Base-by-base conservation (phyloP, 2,113 vertebrate species). In the Campylomormyrus tamandua region DNA sequence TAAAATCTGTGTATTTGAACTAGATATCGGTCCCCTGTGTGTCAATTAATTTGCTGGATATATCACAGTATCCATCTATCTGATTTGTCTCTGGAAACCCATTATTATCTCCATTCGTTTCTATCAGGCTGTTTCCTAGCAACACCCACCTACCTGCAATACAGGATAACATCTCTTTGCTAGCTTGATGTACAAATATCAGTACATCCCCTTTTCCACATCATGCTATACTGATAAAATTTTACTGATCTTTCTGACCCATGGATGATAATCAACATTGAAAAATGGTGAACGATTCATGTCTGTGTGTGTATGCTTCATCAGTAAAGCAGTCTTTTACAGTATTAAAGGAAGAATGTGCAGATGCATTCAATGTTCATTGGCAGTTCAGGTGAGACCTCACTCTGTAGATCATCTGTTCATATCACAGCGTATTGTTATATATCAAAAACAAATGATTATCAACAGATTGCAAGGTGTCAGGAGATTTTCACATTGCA, bases 61-160 rank as follows among this genome's bases (percentile, higher is more conserved):
- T 89, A 66, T 89, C 49, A 56, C 87, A 89, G 50, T 90, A 87
- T 52, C 83, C 42, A 90, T 92, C 89, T 89, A 91, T 92, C 90
- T 90, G 86, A 77, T 88, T 91, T 89, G 83, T 83, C 89, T 88
- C 90, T 80, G 87, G 90, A 90, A 89, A 85, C 45, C 89, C 80
- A 77, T 84, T 77, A 87, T 52, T 31, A 8, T 62, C 53, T 31
- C 77, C 84, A 89, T 45, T 6, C 62, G 27, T 87, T 86, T 87
- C 90, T 83, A 87, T 83, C 83, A 89, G 48, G 84, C 19, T 83
- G 91, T 92, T 91, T 92, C 91, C 91, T 92, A 92, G 91, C 92
- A 91, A 92, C 91, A 91, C 87, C 87, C 90, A 86, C 46, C 86
- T 90, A 52, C 45, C 80, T 53, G 49, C 13, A 35, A 58, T 87